These are phyloP conservation scores for Athene noctua DNA, from an alignment of 2,113 vertebrate species.

Conservation along the genomic window DNA sequence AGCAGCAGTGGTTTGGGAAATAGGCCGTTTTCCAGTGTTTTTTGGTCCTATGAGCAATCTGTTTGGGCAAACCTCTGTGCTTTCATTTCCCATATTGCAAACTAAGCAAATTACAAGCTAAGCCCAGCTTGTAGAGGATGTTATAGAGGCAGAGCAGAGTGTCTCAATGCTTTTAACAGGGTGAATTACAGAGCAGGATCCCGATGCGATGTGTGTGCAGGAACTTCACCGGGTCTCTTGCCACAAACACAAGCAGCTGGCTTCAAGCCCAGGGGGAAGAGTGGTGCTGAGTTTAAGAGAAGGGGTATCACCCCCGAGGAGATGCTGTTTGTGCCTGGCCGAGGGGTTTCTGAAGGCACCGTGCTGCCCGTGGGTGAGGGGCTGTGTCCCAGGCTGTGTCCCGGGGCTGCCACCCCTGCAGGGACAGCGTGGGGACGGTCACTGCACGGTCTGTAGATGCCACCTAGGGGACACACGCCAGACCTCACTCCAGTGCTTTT, in stretches of 20 bases:
- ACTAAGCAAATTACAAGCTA: neutral
- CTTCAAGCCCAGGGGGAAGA: neutral
- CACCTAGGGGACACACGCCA: neutral
- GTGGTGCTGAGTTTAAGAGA: neutral
- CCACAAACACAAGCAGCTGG: no score
- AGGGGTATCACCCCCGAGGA: neutral
- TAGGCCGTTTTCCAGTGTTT: neutral
- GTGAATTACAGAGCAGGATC: neutral
- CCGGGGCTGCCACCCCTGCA: neutral
- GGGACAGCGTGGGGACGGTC: neutral
- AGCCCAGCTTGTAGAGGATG: neutral
- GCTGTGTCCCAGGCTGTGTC: neutral
- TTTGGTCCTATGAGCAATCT: neutral
- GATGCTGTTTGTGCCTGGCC: neutral
- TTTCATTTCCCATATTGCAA: neutral
- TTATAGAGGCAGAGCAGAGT: neutral
- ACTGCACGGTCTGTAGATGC: neutral
- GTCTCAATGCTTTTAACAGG: neutral
- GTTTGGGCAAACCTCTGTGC: neutral
- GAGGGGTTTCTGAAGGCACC: neutral
- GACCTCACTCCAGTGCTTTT: neutral
- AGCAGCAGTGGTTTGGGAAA: neutral
- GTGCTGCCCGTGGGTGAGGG: neutral
- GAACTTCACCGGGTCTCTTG: neutral
- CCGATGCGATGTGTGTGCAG: fast-evolving